phyloP scores from a whole-genome alignment of 2,888 invertebrate species.

The Monochamus alternatus region DNA sequence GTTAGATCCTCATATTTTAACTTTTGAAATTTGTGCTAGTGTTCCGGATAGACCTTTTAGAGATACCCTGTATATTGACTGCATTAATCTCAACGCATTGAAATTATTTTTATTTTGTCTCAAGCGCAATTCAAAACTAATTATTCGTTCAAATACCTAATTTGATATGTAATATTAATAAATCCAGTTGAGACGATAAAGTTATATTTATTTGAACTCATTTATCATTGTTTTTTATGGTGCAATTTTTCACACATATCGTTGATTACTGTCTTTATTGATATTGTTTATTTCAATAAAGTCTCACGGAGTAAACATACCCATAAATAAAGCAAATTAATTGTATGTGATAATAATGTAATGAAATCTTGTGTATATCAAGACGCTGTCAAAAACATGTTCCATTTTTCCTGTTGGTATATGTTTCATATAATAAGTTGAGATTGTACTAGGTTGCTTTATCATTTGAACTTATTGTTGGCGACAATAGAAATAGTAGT shows the following conservation, averaged over 20 bases:
- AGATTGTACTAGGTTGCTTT: too few relatives aligned
- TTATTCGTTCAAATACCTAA: background rate
- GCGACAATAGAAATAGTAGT: too few relatives aligned
- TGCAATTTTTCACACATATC: slow-evolving; percentile 13
- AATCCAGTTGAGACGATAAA: background rate
- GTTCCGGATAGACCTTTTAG: too few relatives aligned
- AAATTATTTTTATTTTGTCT: too few relatives aligned
- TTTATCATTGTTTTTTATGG: slow-evolving; percentile 5
- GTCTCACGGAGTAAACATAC: background rate
- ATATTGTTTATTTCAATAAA: background rate
- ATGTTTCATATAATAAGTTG: background rate
- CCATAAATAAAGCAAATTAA: slow-evolving; percentile 3
- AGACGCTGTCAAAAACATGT: too few relatives aligned
- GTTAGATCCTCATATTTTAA: too few relatives aligned
- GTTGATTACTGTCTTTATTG: background rate
- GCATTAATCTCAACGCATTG: too few relatives aligned
- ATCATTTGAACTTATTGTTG: too few relatives aligned
- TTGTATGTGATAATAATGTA: background rate
- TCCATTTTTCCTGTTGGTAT: too few relatives aligned
- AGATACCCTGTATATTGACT: too few relatives aligned
- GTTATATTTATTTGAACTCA: background rate
- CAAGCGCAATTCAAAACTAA: background rate
- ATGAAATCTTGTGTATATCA: background rate
- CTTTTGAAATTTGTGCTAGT: too few relatives aligned
- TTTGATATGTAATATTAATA: background rate